Evolutionary conservation across 2,888 invertebrate genomes (phyloP).

Genomic region (Stictocephala bisonia): DNA sequence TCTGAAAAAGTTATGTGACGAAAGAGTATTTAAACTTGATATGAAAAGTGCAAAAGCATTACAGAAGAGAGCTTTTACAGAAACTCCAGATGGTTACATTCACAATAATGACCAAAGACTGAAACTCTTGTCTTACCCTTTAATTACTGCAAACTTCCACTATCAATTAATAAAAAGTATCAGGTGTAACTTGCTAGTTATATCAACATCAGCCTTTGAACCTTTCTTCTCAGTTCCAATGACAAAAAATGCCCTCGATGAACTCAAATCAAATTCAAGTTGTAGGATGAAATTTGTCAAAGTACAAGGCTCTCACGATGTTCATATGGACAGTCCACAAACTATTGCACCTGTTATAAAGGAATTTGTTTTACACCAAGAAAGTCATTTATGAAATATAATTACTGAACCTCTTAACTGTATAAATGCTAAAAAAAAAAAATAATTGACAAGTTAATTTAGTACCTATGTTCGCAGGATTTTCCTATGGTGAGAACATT

Average conservation of each 20-base stretch:
- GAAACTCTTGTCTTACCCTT: conserved; percentile 47
- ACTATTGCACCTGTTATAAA: conserved; percentile 50
- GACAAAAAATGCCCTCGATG: conserved; percentile 33
- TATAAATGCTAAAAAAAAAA: too few relatives aligned
- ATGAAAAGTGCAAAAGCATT: conserved; percentile 50
- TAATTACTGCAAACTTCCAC: conserved; percentile 51
- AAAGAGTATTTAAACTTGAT: conserved; percentile 48
- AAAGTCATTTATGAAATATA: conserved; percentile 4
- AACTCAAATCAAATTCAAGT: conserved; percentile 37
- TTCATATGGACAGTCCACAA: conserved; percentile 56
- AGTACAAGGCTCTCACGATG: conserved; percentile 56
- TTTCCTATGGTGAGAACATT: too few relatives aligned
- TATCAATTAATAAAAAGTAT: conserved; percentile 52
- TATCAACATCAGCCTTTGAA: conserved; percentile 56
- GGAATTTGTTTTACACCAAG: conserved; percentile 49
- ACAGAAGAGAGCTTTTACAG: conserved; percentile 48
- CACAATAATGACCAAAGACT: conserved; percentile 59
- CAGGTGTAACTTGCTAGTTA: conserved; percentile 56
- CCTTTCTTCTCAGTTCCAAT: conserved; percentile 44
- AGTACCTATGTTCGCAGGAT: too few relatives aligned
- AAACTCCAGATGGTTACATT: conserved; percentile 48
- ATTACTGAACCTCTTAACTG: too few relatives aligned
- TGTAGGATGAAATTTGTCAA: conserved; percentile 45
- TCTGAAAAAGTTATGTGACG: conserved; percentile 51
- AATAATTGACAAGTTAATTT: too few relatives aligned